Conservation (phyloP, 2,797 vertebrate genomes). For the Neosilurus hyrtlii region DNA sequence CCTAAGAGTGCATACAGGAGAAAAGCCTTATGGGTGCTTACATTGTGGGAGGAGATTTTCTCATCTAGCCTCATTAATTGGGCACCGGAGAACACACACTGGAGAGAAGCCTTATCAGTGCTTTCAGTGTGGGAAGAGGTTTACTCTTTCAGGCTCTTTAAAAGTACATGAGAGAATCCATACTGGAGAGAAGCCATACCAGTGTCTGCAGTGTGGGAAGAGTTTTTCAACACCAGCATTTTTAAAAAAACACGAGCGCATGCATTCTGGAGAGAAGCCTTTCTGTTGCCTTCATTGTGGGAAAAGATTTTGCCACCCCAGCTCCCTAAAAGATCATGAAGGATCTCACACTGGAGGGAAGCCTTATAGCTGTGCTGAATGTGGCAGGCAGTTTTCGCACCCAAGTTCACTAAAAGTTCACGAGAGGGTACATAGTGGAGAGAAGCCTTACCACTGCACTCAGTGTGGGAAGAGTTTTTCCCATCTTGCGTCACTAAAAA, state of each 20-base stretch:
- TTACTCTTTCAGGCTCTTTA: constrained; percentile 39
- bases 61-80: constrained; percentile 38
- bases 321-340: constrained; percentile 38
- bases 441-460: constrained; percentile 39
- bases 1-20: constrained; percentile 36
- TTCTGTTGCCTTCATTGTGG: constrained; percentile 40
- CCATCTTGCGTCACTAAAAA: constrained; percentile 40
- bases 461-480: constrained; percentile 40
- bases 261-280: constrained; percentile 48
- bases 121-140: constrained; percentile 43
- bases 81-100: constrained; percentile 41
- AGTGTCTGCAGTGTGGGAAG: constrained; percentile 36
- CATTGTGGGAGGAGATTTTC: constrained; percentile 44
- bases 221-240: constrained; percentile 34
- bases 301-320: constrained; percentile 40
- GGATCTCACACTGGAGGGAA: constrained; percentile 32
- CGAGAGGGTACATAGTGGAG: constrained; percentile 37
- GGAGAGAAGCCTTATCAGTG: constrained; percentile 47
- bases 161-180: constrained; percentile 42
- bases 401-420: constrained; percentile 42
- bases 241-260: constrained; percentile 41
- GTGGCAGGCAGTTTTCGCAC: constrained; percentile 41
- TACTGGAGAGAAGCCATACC: constrained; percentile 44
- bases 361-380: constrained; percentile 39
- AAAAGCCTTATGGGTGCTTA: constrained; percentile 40